These are phyloP conservation scores for Lordiphosa clarofinis DNA, from an alignment of 1,140 invertebrate species.

Conservation along the genomic window DNA sequence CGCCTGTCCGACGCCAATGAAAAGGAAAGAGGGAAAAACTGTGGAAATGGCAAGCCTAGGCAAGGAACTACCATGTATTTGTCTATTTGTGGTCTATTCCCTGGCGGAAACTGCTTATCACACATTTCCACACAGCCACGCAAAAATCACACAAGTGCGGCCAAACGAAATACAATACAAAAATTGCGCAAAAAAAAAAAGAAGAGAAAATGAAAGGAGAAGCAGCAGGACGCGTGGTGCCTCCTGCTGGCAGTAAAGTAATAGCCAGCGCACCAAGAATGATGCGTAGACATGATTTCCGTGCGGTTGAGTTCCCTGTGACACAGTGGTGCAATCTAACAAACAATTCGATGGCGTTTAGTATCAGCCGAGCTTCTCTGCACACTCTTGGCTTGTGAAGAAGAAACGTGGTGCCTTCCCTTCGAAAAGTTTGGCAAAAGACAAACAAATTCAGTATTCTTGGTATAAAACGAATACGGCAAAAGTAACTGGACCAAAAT, in stretches of 20 bases:
- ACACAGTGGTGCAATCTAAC: no score
- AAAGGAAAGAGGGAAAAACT: conserved; percentile 35
- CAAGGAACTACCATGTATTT: conserved; percentile 29
- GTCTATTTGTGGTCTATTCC: conserved; percentile 53
- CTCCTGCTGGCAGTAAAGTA: conserved; percentile 42
- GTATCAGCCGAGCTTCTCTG: no score
- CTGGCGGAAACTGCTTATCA: conserved; percentile 74
- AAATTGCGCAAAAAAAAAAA: conserved; percentile 37
- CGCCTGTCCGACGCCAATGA: conserved; percentile 53
- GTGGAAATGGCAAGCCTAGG: no score
- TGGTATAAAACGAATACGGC: no score
- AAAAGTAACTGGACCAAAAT: no score
- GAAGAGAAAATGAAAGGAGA: no score
- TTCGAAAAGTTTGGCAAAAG: no score
- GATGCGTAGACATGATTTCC: conserved; percentile 78
- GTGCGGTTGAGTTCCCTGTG: conserved; percentile 70
- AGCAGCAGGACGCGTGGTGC: background rate
- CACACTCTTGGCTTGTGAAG: no score
- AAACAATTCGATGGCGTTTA: no score
- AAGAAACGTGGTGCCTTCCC: no score
- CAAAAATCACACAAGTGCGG: conserved; percentile 56
- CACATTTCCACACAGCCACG: conserved; percentile 73
- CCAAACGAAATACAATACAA: conserved; percentile 65
- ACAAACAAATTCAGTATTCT: no score
- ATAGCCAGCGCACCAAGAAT: conserved; percentile 68